Evolutionary conservation across 1,140 invertebrate genomes (phyloP), one percentile per base, ranked within the genome.

Genomic region (Meteorus sp.): DNA sequence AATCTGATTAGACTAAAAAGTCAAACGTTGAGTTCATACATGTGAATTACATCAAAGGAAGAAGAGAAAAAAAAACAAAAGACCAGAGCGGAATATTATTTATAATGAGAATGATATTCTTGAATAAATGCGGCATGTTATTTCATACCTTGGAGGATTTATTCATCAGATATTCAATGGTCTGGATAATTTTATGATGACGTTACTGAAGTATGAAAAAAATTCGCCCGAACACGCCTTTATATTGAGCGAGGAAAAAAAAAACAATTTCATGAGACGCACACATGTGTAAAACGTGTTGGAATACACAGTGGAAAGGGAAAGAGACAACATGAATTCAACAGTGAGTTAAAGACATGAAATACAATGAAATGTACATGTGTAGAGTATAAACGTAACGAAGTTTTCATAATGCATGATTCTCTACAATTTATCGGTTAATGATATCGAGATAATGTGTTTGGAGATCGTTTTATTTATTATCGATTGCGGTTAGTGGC

Each of bases 401-500:
- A 39, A 13, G 15, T 5, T 39, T 13, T 39, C 13, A 1, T 39
- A 9, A 39, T 13, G 35, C 19, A 4, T 0, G 39, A 43, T 43
- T 43, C 19, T 43, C 19, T 19, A 19, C 39, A 43, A n/a, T n/a
- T 43, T 2, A 15, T 19, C 8, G 5, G 15, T 43, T 19, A 43
- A 19, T 43, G 8, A 43, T 43, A 43, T 7, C 39, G 53, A 25
- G 29, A 39, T 19, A 9, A 22, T 33, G 27, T 25, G 11, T 29
- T 9, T 29, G 25, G 22, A 43, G 13, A 58, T 11, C 57, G 31
- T 23, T 62, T 67, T 61, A 62, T 63, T 67, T 66, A 67, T 65
- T 67, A 67, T 67, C 54, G 62, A 64, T 64, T 33, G 47, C 44
- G 52, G 54, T 61, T 61, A 68, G 43, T 45, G 43, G 53, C 59